A percentile compares a stretch with the other conserved stretches of the same genome.
Evolutionary conservation across 2,797 vertebrate species (phyloP).

Genomic region (Lophotriccus pileatus): DNA sequence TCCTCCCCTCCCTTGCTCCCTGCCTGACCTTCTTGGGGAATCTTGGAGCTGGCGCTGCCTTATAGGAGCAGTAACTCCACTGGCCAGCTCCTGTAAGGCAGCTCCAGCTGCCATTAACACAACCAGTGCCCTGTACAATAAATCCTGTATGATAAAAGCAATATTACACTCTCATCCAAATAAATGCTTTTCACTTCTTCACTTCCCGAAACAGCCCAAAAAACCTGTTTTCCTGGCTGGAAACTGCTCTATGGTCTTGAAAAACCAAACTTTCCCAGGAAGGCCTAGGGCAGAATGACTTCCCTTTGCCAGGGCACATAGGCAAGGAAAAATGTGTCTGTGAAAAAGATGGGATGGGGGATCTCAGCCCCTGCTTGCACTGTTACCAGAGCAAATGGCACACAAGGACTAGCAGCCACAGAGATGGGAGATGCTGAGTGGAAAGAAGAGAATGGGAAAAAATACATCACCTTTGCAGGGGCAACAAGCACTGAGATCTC

Average conservation of each 20-base stretch:
- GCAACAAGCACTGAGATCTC: rapidly evolving
- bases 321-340: background rate
- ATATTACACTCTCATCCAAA: background rate
- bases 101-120: background rate
- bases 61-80: background rate
- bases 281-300: rapidly evolving
- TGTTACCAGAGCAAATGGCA: background rate
- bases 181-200: background rate
- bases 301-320: background rate
- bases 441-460: background rate
- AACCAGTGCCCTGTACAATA: background rate
- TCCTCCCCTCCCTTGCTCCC: conserved; percentile 35
- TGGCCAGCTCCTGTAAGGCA: background rate
- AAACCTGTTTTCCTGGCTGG: background rate
- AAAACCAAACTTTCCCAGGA: background rate
- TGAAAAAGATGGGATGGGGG: no score
- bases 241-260: background rate
- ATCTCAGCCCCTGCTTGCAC: background rate
- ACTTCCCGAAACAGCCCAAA: background rate
- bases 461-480: background rate
- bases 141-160: background rate
- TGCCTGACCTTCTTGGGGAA: conserved; percentile 62
- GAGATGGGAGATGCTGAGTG: rapidly evolving
- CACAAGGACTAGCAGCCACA: background rate
- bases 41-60: conserved; percentile 4